Evolutionary conservation across 2,888 invertebrate genomes (phyloP).

Genomic region (Adineta ricciae): DNA sequence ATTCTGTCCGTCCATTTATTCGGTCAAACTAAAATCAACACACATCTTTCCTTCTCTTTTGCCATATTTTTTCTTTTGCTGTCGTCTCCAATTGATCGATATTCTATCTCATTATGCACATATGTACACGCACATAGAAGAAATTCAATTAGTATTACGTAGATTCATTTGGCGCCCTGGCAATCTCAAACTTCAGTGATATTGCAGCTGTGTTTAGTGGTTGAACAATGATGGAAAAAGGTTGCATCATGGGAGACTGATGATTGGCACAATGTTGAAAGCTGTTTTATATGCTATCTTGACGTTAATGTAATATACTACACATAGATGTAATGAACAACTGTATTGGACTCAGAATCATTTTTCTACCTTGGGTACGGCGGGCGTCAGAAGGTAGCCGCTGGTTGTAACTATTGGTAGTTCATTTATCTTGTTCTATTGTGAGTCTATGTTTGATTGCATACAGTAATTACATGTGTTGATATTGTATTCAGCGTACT

Average conservation of each 20-base stretch:
- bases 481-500: no score
- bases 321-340: neutral
- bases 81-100: neutral
- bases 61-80: neutral
- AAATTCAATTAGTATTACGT: neutral
- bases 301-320: neutral
- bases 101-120: neutral
- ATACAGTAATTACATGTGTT: no score
- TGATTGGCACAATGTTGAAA: neutral
- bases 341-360: neutral
- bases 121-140: neutral
- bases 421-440: neutral
- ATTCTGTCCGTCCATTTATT: neutral
- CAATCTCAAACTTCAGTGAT: neutral
- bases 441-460: neutral
- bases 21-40: neutral
- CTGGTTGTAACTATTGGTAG: neutral
- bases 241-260: neutral
- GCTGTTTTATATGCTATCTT: neutral
- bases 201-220: neutral
- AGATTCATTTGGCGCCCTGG: neutral
- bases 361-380: neutral
- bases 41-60: neutral
- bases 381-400: neutral
- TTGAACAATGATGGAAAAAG: neutral